Percentiles rank a stretch among this genome's conserved stretches.
Conservation (phyloP, 2,113 vertebrate genomes). For the Nanorana parkeri region DNA sequence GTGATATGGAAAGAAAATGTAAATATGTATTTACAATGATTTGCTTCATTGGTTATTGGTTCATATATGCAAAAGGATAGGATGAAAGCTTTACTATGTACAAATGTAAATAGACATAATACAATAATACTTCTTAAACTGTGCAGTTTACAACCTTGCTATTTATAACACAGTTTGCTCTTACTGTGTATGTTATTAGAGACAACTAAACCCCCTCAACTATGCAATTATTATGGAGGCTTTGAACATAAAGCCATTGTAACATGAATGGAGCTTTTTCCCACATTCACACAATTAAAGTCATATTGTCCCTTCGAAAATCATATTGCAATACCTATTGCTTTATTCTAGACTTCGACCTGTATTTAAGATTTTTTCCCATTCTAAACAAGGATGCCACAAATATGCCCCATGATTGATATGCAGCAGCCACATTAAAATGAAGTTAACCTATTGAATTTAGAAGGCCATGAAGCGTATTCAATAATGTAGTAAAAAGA, state of each 20-base stretch:
- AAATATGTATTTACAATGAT: constrained; percentile 82
- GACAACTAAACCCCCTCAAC: constrained; percentile 91
- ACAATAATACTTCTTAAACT: constrained; percentile 83
- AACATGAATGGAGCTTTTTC: constrained; percentile 83
- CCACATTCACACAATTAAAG: constrained; percentile 76
- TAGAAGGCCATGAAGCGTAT: too few relatives aligned
- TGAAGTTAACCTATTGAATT: too few relatives aligned
- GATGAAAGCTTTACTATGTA: constrained; percentile 99
- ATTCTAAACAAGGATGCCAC: too few relatives aligned
- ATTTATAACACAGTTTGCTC: constrained; percentile 71
- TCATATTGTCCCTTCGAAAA: constrained; percentile 88
- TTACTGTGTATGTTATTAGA: constrained; percentile 80
- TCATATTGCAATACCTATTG: constrained; percentile 38
- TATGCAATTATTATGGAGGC: constrained; percentile 94
- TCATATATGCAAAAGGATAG: constrained; percentile 99
- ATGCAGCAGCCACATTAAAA: too few relatives aligned
- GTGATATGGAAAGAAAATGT: constrained; percentile 77
- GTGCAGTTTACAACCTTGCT: constrained; percentile 86
- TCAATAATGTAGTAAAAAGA: too few relatives aligned
- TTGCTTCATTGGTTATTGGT: constrained; percentile 86
- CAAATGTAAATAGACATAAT: constrained; percentile 92
- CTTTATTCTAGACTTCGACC: constrained; percentile 35
- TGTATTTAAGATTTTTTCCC: neutral
- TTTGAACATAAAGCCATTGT: constrained; percentile 81
- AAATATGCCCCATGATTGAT: too few relatives aligned